These are phyloP conservation scores for Allobates femoralis DNA, from an alignment of 2,797 vertebrate genomes.

Conservation along the genomic window DNA sequence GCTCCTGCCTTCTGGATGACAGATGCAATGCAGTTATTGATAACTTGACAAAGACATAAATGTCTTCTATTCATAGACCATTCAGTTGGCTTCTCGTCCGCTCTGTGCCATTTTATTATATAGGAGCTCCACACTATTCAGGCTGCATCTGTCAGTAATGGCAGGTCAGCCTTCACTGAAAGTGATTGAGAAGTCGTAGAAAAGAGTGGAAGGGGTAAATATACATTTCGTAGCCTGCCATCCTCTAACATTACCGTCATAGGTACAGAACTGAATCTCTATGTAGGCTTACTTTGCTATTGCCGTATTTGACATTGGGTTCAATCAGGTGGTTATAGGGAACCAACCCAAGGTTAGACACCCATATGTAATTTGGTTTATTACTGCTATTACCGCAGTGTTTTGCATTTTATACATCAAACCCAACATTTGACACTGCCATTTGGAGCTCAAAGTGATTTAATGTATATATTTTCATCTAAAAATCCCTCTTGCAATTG, in stretches of 20 bases:
- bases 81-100: neutral
- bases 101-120: neutral
- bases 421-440: too few species aligned
- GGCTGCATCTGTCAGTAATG: conserved; percentile 22
- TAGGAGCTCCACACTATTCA: neutral
- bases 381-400: neutral
- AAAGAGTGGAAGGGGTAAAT: neutral
- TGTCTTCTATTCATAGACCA: neutral
- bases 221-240: neutral
- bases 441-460: too few species aligned
- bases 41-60: neutral
- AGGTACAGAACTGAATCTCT: neutral
- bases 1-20: neutral
- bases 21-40: neutral
- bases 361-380: neutral
- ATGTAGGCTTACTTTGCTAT: neutral
- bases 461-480: too few species aligned
- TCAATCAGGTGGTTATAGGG: neutral
- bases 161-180: conserved; percentile 5
- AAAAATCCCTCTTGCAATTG: too few species aligned
- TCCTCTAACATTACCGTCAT: neutral
- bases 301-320: neutral
- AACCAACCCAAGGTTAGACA: neutral
- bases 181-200: neutral
- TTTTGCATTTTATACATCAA: neutral